Conservation (phyloP, 2,888 invertebrate genomes). For the Acronicta psi region DNA sequence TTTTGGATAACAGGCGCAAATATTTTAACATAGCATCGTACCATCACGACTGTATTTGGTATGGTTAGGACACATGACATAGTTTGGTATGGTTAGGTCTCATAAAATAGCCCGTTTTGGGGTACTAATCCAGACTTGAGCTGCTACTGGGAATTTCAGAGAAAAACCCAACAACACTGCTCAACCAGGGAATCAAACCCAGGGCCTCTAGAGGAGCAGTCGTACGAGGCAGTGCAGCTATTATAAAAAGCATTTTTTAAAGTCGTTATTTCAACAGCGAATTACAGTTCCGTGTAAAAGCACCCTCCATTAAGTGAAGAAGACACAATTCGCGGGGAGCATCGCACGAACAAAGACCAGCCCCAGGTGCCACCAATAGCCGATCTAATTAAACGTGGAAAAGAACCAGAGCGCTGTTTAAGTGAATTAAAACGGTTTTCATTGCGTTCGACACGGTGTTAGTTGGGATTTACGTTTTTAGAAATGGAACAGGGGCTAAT, state of each 20-base stretch:
- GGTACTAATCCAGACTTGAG: too few relatives aligned
- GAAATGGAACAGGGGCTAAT: slow-evolving; percentile 45
- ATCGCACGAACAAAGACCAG: slow-evolving; percentile 63
- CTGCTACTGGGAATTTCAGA: too few relatives aligned
- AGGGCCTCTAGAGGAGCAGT: too few relatives aligned
- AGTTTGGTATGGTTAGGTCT: too few relatives aligned
- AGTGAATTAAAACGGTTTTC: slow-evolving; percentile 73
- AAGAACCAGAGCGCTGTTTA: slow-evolving; percentile 73
- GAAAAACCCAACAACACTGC: too few relatives aligned
- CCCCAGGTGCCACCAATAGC: slow-evolving; percentile 81
- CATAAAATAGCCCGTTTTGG: too few relatives aligned
- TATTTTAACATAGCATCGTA: too few relatives aligned
- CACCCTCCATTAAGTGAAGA: slow-evolving; percentile 64
- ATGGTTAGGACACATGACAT: too few relatives aligned
- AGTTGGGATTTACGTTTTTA: slow-evolving; percentile 64
- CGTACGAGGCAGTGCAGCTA: too few relatives aligned
- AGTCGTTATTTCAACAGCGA: slow-evolving; percentile 22
- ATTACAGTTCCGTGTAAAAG: slow-evolving; percentile 60
- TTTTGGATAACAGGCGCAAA: too few relatives aligned
- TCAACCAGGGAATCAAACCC: too few relatives aligned
- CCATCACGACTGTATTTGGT: too few relatives aligned
- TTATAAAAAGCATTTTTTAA: not conserved
- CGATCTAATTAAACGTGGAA: slow-evolving; percentile 79
- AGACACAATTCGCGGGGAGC: slow-evolving; percentile 71
- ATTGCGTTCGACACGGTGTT: slow-evolving; percentile 53